phyloP scores from a whole-genome alignment of 2,888 invertebrate species.

The Brenthis hecate region DNA sequence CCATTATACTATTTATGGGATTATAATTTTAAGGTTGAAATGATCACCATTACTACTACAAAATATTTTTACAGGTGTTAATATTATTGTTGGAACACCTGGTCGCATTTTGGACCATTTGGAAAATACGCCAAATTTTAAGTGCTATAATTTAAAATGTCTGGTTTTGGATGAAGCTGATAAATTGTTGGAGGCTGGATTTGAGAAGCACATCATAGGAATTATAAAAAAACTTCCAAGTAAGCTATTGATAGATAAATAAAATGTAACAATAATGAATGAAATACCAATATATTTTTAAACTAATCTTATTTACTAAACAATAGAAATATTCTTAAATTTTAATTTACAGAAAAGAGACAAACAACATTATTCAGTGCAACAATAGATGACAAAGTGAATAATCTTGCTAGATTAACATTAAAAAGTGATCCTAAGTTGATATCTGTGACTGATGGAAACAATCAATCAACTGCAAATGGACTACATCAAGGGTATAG shows the following conservation, averaged over 20 bases:
- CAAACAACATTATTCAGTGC: constrained; percentile 99
- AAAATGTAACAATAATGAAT: neutral
- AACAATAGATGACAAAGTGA: constrained; percentile 96
- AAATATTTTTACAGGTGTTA: constrained; percentile 83
- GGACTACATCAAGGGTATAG: constrained; percentile 88
- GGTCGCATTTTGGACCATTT: constrained; percentile 96
- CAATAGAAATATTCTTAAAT: no score
- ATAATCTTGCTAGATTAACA: constrained; percentile 92
- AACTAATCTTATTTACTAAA: neutral
- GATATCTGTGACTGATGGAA: constrained; percentile 90
- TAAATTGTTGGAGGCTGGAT: constrained; percentile 96
- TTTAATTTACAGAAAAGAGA: constrained; percentile 85
- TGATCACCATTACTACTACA: neutral
- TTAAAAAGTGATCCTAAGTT: constrained; percentile 94
- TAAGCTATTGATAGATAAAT: constrained; percentile 43
- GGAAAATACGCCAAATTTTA: constrained; percentile 92
- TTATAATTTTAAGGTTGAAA: no score
- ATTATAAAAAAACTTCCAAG: constrained; percentile 93
- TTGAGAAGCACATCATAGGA: constrained; percentile 96
- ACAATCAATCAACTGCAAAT: constrained; percentile 87
- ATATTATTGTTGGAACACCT: constrained; percentile 97
- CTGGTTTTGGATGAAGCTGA: constrained; percentile 98
- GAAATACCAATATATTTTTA: neutral
- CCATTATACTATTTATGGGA: no score
- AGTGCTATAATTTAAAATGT: constrained; percentile 86